Evolutionary conservation across 2,888 invertebrate species (phyloP), one percentile per base, ranked within the genome.

Genomic region (Pterostichus madidus): DNA sequence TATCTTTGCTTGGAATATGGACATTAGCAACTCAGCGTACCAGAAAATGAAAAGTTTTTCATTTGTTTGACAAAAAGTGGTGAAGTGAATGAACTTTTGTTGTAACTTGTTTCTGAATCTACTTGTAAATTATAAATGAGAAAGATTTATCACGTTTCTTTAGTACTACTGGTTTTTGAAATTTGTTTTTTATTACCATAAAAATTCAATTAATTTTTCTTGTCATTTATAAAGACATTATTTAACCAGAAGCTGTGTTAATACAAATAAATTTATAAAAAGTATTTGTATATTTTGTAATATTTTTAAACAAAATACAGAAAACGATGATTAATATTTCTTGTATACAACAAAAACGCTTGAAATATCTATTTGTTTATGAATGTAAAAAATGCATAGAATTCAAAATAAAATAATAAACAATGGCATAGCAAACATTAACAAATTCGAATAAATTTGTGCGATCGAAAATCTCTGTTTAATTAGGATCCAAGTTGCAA

Each of bases 31-130:
- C 5, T 31, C 68, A 80, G 35, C 71, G 68, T 80, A 80, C 52
- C 80, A 80, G 68, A 71, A 80, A 80, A 80, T 80, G 80, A 80
- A 80, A 2, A 71, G 17, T 80, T 80, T 80, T 80, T 80, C 49
- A 13, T 2, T 53, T 32, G 6, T 56, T 15, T 39, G 6, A 77
- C 56, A 56, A 56, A 77, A 56, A 56, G 39, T 39, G 11, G 4
- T 11, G 13, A 77, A 77, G 77, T 77, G 77, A 77, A 77, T 77
- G 77, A 77, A 77, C 77, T 56, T 75, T 56, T 77, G 56, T 56
- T 8, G 13, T 17, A 75, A 39, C 56, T 52, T 13, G 75, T 52
- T 75, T 49, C 52, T 75, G 32, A 75, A 52, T 73, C 15, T 39
- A 39, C 68, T 61, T 39, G 68, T 68, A 10, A 61, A 61, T 61